phyloP scores from a whole-genome alignment of 1,140 invertebrate genomes.

The Dufourea novaeangliae region DNA sequence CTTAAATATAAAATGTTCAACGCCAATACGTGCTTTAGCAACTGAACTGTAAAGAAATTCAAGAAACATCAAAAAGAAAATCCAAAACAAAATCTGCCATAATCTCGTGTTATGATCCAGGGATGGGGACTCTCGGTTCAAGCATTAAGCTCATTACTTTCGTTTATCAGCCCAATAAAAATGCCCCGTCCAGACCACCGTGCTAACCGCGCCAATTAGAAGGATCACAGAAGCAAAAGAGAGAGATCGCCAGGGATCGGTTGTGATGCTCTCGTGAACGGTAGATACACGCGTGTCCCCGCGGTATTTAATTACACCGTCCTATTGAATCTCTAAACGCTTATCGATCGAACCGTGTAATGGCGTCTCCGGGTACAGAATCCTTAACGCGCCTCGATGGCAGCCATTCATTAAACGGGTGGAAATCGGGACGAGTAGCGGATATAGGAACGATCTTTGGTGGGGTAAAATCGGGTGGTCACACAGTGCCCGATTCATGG shows the following conservation, averaged over 20 bases:
- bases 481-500: constrained; percentile 1
- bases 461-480: constrained; percentile 28
- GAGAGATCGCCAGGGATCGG: not conserved
- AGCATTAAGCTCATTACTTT: too few relatives aligned
- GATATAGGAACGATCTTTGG: constrained; percentile 38
- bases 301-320: not conserved
- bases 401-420: constrained; percentile 25
- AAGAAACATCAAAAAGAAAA: too few relatives aligned
- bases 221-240: not conserved
- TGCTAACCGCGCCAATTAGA: not conserved
- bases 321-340: not conserved
- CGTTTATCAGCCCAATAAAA: too few relatives aligned
- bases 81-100: too few relatives aligned
- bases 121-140: too few relatives aligned
- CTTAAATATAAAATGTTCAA: too few relatives aligned
- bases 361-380: not conserved
- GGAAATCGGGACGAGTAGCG: too few relatives aligned
- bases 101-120: too few relatives aligned
- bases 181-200: too few relatives aligned
- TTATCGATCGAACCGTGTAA: constrained; percentile 14
- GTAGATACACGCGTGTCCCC: constrained; percentile 1
- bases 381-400: constrained; percentile 17
- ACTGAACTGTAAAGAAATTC: too few relatives aligned
- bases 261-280: too few relatives aligned
- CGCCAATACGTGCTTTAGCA: too few relatives aligned